Base-by-base conservation (phyloP, 2,113 vertebrate species). In the Chlorodrepanis virens region DNA sequence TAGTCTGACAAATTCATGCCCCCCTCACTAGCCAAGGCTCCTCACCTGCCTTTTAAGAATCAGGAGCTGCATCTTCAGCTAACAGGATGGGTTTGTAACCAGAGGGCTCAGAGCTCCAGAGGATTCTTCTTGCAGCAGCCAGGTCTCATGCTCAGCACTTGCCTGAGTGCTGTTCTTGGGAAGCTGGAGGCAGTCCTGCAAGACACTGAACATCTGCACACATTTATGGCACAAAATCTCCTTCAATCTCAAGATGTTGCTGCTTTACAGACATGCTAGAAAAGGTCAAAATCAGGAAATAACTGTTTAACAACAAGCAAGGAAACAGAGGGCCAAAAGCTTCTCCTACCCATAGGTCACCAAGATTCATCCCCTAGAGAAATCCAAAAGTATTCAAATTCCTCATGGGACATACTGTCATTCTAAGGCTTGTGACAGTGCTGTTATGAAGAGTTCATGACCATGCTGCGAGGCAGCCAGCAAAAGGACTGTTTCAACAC, bases 121-220 rank as follows among this genome's bases (percentile, higher is more conserved):
- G 24, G 37, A 42, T 71, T 45, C 69, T 49, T 27, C 49, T 28
- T 53, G 61, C 59, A 79, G 44, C 3, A 4, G 21, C 45, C 54
- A 56, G 39, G 21, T 69, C 79, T 74, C 56, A 8, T 22, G 19
- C 79, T 83, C 54, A 35, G 47, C 40, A 25, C n/a, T 65, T 9
- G 2, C 49, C n/a, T 3, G 2, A 85, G 33, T 4, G 39, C 71
- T 63, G 33, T 9, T 39, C 82, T 72, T 1, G 3, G 59, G 63
- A 85, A 84, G 64, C 37, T 68, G 47, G 15, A 77, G 56, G 18
- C 56, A 90, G 37, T 35, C 40, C 68, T 94, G 64, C 24, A 96
- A 94, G 60, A 53, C 53, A 82, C 72, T 72, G n/a, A 95, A 68
- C 47, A 93, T 75, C 95, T 95, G 82, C 60, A 91, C 45, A 16